Percentiles rank a stretch among this genome's conserved stretches.
phyloP scores from a whole-genome alignment of 2,797 vertebrate species.

The Oreochromis grahami region DNA sequence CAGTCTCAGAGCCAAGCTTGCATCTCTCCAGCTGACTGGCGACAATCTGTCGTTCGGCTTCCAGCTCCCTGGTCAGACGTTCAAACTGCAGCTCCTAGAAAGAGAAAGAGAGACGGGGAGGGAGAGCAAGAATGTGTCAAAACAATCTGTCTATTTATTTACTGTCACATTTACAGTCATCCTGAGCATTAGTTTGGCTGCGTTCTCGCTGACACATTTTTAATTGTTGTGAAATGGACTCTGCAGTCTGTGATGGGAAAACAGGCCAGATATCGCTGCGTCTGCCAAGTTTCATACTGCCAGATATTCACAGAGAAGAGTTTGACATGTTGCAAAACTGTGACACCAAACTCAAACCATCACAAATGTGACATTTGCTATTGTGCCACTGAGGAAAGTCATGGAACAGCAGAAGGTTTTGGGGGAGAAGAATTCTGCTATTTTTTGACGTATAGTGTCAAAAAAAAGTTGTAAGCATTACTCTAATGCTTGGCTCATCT shows the following conservation, averaged over 20 bases:
- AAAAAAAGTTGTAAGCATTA: neutral
- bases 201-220: conserved; percentile 27
- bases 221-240: conserved; percentile 51
- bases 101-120: neutral
- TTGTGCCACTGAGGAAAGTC: neutral
- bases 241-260: conserved; percentile 31
- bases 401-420: neutral
- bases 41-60: conserved; percentile 97
- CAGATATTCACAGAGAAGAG: conserved; percentile 19
- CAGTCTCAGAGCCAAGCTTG: conserved; percentile 98
- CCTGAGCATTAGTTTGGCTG: conserved; percentile 36
- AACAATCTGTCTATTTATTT: conserved; percentile 33
- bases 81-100: conserved; percentile 97
- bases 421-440: neutral
- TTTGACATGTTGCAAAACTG: conserved; percentile 9
- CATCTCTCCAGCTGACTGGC: conserved; percentile 99
- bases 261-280: neutral
- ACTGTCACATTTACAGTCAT: conserved; percentile 34
- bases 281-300: conserved; percentile 19
- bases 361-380: conserved; percentile 20
- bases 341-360: conserved; percentile 5
- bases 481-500: neutral
- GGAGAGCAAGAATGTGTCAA: conserved; percentile 15
- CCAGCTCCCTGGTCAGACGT: conserved; percentile 96
- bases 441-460: neutral